Evolutionary conservation across 2,797 vertebrate genomes (phyloP).

Genomic region (Microctenopoma stevenorrisi): DNA sequence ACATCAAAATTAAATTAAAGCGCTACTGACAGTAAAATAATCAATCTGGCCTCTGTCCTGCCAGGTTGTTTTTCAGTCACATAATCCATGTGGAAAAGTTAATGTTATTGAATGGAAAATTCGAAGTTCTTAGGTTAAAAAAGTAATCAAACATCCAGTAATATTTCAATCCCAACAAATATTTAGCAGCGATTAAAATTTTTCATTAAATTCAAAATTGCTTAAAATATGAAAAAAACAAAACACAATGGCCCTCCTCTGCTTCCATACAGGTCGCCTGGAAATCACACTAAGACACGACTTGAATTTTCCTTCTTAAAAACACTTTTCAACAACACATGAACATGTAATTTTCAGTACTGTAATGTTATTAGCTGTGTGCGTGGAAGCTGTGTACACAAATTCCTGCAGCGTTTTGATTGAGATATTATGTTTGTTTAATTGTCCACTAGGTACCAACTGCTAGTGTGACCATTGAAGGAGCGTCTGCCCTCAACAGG

Average conservation of each 20-base stretch:
- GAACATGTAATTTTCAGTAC: neutral
- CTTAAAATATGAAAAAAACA: neutral
- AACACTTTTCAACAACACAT: neutral
- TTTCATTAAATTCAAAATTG: neutral
- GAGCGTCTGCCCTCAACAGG: conserved; percentile 94
- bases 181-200: too few species aligned
- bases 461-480: conserved; percentile 94
- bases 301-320: neutral
- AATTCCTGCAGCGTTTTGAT: neutral
- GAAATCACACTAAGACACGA: neutral
- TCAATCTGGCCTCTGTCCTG: too few species aligned
- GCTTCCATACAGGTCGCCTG: neutral
- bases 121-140: too few species aligned
- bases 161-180: too few species aligned
- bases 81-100: too few species aligned
- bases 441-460: conserved; percentile 89
- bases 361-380: neutral
- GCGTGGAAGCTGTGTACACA: neutral
- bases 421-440: neutral
- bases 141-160: too few species aligned
- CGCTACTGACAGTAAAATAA: too few species aligned
- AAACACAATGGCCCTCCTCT: neutral
- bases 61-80: too few species aligned
- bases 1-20: too few species aligned
- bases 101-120: too few species aligned